phyloP scores from a whole-genome alignment of 2,113 vertebrate species.

The Anhinga anhinga region DNA sequence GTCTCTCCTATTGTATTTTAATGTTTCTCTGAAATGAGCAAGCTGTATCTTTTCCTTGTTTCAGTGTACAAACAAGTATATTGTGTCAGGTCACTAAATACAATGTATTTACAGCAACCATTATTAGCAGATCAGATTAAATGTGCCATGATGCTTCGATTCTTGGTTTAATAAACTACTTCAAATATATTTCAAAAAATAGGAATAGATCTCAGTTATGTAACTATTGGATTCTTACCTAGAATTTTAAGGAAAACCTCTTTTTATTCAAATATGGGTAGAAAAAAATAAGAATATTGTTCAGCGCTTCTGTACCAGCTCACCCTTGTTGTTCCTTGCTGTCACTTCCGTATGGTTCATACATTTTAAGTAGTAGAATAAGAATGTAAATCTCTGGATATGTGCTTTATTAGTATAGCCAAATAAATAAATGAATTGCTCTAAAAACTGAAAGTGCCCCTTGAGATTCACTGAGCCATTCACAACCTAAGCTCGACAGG shows the following conservation, averaged over 20 bases:
- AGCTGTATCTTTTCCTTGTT: background rate
- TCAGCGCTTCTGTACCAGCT: background rate
- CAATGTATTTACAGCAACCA: background rate
- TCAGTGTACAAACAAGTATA: background rate
- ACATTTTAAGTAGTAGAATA: constrained; percentile 7
- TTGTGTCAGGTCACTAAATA: background rate
- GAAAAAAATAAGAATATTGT: background rate
- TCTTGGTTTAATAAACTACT: background rate
- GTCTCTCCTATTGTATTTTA: background rate
- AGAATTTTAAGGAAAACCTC: background rate
- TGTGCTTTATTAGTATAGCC: background rate
- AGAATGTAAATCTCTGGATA: constrained; percentile 2
- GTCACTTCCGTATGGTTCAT: background rate
- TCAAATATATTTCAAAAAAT: background rate
- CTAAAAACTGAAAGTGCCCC: constrained; percentile 19
- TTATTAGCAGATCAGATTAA: constrained; percentile 5
- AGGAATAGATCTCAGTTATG: background rate
- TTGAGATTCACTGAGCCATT: constrained; percentile 19
- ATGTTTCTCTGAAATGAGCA: background rate
- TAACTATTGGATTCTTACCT: background rate
- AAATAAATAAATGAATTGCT: constrained; percentile 49
- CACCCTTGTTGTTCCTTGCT: background rate
- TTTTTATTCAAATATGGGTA: background rate
- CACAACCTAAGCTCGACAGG: background rate
- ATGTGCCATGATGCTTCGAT: background rate